phyloP scores from a whole-genome alignment of 2,888 invertebrate species.

The Campoletis raptor region DNA sequence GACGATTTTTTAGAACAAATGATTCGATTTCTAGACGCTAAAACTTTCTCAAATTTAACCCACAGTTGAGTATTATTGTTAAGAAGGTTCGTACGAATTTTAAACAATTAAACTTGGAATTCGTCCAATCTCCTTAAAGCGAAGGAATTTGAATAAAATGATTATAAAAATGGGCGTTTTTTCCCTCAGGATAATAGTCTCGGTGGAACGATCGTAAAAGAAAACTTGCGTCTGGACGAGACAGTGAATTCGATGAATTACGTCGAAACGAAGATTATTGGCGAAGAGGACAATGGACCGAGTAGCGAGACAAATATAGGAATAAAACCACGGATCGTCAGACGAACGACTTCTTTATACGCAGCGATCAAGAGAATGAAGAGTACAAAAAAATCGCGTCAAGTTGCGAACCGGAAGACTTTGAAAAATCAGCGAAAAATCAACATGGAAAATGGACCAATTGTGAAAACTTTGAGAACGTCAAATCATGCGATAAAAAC shows the following conservation, averaged over 20 bases:
- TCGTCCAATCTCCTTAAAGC: background rate
- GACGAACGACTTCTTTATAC: constrained; percentile 77
- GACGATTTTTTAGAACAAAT: too few relatives aligned
- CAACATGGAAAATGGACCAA: constrained; percentile 69
- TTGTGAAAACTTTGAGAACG: constrained; percentile 62
- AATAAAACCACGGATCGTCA: constrained; percentile 76
- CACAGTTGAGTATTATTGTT: too few relatives aligned
- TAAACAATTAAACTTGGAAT: too few relatives aligned
- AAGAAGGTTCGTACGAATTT: too few relatives aligned
- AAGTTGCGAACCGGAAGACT: constrained; percentile 74
- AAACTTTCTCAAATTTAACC: too few relatives aligned
- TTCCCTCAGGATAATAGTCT: constrained; percentile 75
- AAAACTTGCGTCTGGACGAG: constrained; percentile 73
- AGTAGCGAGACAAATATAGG: constrained; percentile 72
- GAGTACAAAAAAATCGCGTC: constrained; percentile 75
- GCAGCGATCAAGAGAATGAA: constrained; percentile 79
- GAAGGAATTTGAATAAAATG: background rate
- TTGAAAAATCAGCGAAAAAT: constrained; percentile 73
- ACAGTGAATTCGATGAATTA: constrained; percentile 71
- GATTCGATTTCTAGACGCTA: too few relatives aligned
- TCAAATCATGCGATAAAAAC: constrained; percentile 67
- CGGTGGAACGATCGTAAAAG: constrained; percentile 67
- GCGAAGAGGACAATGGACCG: constrained; percentile 67
- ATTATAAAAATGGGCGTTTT: constrained; percentile 68
- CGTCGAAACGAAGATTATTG: constrained; percentile 51